These are phyloP conservation scores for Cordilura impudica DNA, from an alignment of 2,888 invertebrate species.

Conservation along the genomic window DNA sequence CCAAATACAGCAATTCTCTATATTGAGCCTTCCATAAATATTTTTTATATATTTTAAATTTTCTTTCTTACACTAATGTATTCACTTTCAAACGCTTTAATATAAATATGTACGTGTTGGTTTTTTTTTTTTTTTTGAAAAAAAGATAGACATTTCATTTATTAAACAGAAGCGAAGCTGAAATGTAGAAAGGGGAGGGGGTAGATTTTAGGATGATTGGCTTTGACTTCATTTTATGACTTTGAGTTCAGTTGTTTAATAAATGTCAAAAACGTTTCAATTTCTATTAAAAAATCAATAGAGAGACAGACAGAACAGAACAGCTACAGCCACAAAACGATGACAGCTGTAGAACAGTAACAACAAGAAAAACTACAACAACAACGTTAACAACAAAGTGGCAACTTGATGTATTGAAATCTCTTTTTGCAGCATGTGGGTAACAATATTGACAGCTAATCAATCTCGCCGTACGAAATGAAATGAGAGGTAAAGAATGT, in stretches of 20 bases:
- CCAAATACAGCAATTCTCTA: background rate
- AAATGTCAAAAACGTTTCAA: slow-evolving; percentile 50
- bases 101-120: slow-evolving; percentile 53
- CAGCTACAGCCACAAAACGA: background rate
- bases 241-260: slow-evolving; percentile 32
- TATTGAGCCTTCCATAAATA: background rate
- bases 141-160: background rate
- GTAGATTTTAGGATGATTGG: slow-evolving; percentile 1
- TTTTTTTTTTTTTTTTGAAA: background rate
- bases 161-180: background rate
- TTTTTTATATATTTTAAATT: background rate
- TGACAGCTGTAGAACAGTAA: background rate
- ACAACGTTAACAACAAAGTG: background rate
- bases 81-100: slow-evolving; percentile 43
- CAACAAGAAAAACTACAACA: background rate
- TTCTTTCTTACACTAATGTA: slow-evolving; percentile 40
- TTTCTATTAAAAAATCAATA: slow-evolving; percentile 23
- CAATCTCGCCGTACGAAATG: slow-evolving; percentile 34
- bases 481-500: background rate
- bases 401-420: slow-evolving; percentile 39
- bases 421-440: slow-evolving; percentile 20
- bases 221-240: slow-evolving; percentile 19
- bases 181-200: background rate
- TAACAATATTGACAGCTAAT: slow-evolving; percentile 49
- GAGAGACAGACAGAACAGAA: background rate